Conservation (phyloP, 2,113 vertebrate species). For the Panthera uncia region DNA sequence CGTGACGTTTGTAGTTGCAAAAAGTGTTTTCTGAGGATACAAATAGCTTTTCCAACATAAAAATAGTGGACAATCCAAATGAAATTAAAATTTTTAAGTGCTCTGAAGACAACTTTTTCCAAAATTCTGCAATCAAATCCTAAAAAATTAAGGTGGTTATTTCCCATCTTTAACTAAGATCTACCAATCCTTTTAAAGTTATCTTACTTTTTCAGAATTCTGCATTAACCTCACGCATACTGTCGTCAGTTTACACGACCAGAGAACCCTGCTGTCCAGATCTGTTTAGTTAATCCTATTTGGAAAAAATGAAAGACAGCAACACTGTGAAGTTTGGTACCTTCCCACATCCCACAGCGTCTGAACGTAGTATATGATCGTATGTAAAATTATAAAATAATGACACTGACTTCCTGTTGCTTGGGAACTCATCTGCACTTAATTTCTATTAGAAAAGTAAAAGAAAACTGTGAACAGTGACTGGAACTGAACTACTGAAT, state of each 20-base stretch:
- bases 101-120: not conserved
- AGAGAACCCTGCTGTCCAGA: not conserved
- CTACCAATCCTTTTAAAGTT: not conserved
- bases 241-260: not conserved
- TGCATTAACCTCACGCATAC: not conserved
- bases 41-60: constrained; percentile 28
- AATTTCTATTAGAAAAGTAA: not conserved
- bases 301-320: not conserved
- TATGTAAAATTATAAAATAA: not conserved
- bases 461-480: not conserved
- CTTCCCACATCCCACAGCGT: not conserved
- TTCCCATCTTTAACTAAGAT: not conserved
- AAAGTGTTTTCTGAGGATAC: not conserved
- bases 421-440: not conserved
- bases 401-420: not conserved
- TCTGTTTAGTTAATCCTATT: not conserved
- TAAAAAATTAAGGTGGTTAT: not conserved
- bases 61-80: constrained; percentile 22
- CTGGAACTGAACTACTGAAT: not conserved
- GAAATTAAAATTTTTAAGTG: not conserved
- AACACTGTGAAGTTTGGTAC: not conserved
- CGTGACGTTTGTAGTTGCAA: not conserved
- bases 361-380: not conserved
- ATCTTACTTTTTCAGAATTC: constrained; percentile 32
- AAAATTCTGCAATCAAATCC: not conserved